Base-by-base conservation (phyloP, 2,113 vertebrate species). In the Anser cygnoides region DNA sequence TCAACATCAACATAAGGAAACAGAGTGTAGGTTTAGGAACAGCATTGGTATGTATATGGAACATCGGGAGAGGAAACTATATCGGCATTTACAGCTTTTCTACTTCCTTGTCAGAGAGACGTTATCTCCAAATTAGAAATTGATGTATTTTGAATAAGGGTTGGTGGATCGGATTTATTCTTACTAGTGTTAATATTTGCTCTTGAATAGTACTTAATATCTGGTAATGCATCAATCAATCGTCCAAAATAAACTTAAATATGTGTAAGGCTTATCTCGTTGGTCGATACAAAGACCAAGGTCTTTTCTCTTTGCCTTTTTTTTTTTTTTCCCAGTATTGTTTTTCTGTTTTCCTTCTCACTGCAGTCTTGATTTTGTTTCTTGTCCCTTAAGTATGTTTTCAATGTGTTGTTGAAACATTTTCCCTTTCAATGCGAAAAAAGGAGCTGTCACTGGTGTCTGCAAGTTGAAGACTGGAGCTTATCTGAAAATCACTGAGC, bases 1-100 rank as follows among this genome's bases (percentile, higher is more conserved):
- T 37, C 43, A 90, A 77, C 57, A 31, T 0, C 9, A 10, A 3
- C 0, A 3, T 11, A 59, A 9, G 26, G 15, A 75, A 77, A 14
- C 14, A 67, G 7, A 52, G 35, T 37, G 35, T 37, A 37, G 35
- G 35, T 37, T 37, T 37, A 37, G 35, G 35, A 37, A 37, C 35
- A 37, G 35, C 35, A 37, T 37, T 37, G 35, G 35, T 37, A 37
- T 37, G 35, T 37, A 37, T 37, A 37, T 37, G 35, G 35, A 37
- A 37, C 35, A 37, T 37, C 35, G 35, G 35, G 35, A 37, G 35
- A 37, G 35, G 35, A 37, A 37, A 37, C 35, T 37, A 37, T 37
- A 37, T 37, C 35, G 35, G 35, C 35, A 37, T 37, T 37, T 37
- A 37, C 35, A 37, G 35, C 35, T 37, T 37, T 37, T 37, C 35